Conservation (phyloP, 1,140 invertebrate species). For the Alviniconcha marisindica region DNA sequence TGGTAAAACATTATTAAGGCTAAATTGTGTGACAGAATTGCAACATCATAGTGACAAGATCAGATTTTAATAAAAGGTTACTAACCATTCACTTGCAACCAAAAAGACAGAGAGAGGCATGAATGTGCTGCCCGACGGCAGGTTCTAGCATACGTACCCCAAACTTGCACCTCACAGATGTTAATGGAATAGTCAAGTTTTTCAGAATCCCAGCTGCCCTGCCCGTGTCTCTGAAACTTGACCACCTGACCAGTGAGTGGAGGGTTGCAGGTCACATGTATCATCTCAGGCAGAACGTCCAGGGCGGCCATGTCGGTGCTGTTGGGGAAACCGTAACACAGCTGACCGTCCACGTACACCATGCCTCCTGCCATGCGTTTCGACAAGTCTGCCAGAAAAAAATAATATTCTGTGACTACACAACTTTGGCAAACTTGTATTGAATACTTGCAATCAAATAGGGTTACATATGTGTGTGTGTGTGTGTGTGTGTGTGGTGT, state of each 20-base stretch:
- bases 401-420: no score
- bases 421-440: no score
- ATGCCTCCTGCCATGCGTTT: not conserved
- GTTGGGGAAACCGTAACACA: conserved; percentile 18
- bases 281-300: not conserved
- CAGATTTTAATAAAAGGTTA: no score
- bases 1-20: no score
- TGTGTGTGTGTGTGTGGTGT: not conserved
- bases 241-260: not conserved
- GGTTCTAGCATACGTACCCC: not conserved
- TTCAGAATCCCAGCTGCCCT: not conserved
- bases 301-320: not conserved
- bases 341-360: conserved; percentile 3
- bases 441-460: not conserved
- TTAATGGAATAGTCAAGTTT: not conserved
- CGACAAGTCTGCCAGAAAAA: no score
- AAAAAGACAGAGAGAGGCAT: no score
- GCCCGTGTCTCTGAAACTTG: not conserved
- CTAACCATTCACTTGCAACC: no score
- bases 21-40: no score
- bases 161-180: conserved; percentile 21
- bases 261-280: not conserved
- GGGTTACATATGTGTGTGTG: not conserved
- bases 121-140: no score
- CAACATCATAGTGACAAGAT: no score